Evolutionary conservation across 1,140 invertebrate species (phyloP).

Genomic region (Hypsibius dujardini): DNA sequence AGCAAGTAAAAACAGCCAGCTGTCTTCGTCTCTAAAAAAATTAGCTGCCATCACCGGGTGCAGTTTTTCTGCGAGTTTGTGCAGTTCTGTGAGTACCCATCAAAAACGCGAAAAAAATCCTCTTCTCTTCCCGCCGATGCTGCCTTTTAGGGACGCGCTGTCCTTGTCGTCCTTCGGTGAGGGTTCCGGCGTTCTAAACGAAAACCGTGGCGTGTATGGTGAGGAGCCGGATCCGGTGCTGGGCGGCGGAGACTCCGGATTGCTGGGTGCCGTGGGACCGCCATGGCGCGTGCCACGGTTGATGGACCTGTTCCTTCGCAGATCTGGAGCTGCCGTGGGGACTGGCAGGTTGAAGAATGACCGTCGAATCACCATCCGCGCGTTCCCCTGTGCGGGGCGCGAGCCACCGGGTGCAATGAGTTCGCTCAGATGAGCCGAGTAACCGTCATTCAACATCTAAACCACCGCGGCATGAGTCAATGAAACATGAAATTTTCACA

Average conservation of each 20-base stretch:
- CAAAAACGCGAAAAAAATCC: background rate
- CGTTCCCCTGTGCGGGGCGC: slow-evolving; percentile 77
- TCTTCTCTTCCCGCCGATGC: background rate
- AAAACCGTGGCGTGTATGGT: background rate
- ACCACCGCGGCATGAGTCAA: too few relatives aligned
- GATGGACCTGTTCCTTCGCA: background rate
- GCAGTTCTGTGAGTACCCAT: too few relatives aligned
- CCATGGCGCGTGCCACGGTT: too few relatives aligned
- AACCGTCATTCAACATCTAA: slow-evolving; percentile 36
- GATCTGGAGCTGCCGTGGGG: slow-evolving; percentile 38
- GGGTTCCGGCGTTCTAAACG: background rate
- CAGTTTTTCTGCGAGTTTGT: too few relatives aligned
- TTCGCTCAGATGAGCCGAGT: slow-evolving; percentile 65
- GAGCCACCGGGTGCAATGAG: slow-evolving; percentile 61
- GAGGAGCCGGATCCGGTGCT: background rate
- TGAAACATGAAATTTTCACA: too few relatives aligned
- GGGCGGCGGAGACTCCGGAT: background rate
- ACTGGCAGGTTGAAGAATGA: slow-evolving; percentile 61
- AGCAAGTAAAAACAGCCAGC: too few relatives aligned
- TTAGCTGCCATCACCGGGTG: too few relatives aligned
- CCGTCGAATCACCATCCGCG: slow-evolving; percentile 72
- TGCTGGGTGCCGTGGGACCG: background rate
- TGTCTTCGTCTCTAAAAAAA: too few relatives aligned
- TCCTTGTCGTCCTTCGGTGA: background rate
- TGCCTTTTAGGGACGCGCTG: background rate